Evolutionary conservation across 2,888 invertebrate genomes (phyloP).

Genomic region (Folsomia candida): DNA sequence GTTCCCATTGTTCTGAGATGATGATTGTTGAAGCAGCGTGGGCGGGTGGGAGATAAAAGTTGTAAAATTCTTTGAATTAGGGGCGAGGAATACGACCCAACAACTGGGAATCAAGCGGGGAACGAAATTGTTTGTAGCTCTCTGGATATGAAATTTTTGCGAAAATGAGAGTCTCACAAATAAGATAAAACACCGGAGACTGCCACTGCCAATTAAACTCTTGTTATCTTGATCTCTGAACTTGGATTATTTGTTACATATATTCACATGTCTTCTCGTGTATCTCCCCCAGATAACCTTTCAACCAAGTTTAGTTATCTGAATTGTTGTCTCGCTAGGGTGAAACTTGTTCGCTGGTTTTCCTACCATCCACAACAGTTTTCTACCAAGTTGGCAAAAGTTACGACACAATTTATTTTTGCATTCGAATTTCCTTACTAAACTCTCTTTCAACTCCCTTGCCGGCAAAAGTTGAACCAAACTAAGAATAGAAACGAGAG

Average conservation of each 20-base stretch:
- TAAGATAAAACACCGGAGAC: too few relatives aligned
- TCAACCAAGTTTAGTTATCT: too few relatives aligned
- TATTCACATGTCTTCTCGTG: background rate
- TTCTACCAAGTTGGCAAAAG: slow-evolving; percentile 1
- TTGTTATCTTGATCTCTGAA: background rate
- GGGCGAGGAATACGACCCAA: too few relatives aligned
- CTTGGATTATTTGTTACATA: slow-evolving; percentile 4
- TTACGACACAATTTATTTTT: slow-evolving; percentile 9
- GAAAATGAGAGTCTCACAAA: too few relatives aligned
- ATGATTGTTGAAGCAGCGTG: background rate
- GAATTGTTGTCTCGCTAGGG: too few relatives aligned
- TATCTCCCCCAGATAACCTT: background rate
- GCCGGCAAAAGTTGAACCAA: background rate
- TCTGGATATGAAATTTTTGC: too few relatives aligned
- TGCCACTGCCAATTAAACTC: background rate
- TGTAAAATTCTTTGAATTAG: slow-evolving; percentile 15
- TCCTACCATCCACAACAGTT: background rate
- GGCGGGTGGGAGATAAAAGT: slow-evolving; percentile 5
- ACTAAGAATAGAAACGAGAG: background rate
- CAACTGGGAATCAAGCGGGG: too few relatives aligned
- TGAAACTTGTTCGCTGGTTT: too few relatives aligned
- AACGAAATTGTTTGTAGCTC: too few relatives aligned
- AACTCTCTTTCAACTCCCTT: background rate
- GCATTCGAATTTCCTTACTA: slow-evolving; percentile 5
- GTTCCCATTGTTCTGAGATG: background rate